Percentiles rank a stretch among this genome's conserved stretches.
phyloP scores from a whole-genome alignment of 2,797 vertebrate species.

The Alectoris magna region DNA sequence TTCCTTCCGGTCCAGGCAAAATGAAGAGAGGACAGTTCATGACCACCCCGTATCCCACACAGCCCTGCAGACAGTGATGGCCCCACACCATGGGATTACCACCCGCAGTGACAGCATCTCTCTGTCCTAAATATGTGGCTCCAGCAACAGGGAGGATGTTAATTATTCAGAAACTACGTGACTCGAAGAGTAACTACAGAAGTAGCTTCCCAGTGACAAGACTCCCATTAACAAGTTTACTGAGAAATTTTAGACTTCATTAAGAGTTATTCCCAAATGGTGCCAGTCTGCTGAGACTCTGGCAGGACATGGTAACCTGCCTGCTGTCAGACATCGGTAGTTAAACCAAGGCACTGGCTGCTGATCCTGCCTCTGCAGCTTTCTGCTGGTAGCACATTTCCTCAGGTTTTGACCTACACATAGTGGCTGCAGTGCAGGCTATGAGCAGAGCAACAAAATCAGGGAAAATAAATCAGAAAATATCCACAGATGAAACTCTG shows the following conservation, averaged over 20 bases:
- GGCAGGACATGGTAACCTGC: background rate
- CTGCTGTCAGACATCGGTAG: background rate
- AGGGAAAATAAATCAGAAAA: background rate
- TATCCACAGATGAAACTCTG: background rate
- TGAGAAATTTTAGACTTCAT: constrained; percentile 9
- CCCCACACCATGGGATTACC: background rate
- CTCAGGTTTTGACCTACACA: background rate
- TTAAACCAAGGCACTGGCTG: background rate
- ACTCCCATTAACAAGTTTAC: constrained; percentile 27
- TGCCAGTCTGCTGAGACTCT: fast-evolving
- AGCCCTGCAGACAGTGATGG: background rate
- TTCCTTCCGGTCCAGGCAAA: background rate
- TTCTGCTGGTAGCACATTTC: background rate
- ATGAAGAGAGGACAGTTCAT: background rate
- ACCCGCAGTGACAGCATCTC: background rate
- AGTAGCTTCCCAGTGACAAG: background rate
- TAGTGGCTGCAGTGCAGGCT: background rate
- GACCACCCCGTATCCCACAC: background rate
- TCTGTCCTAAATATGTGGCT: background rate
- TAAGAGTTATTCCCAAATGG: constrained; percentile 17
- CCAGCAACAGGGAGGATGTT: background rate
- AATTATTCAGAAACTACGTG: constrained; percentile 29
- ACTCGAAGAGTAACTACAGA: constrained; percentile 47
- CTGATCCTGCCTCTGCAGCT: background rate
- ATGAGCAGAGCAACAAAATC: background rate